Base-by-base conservation (phyloP, 2,888 invertebrate species). In the Agriopis marginaria region DNA sequence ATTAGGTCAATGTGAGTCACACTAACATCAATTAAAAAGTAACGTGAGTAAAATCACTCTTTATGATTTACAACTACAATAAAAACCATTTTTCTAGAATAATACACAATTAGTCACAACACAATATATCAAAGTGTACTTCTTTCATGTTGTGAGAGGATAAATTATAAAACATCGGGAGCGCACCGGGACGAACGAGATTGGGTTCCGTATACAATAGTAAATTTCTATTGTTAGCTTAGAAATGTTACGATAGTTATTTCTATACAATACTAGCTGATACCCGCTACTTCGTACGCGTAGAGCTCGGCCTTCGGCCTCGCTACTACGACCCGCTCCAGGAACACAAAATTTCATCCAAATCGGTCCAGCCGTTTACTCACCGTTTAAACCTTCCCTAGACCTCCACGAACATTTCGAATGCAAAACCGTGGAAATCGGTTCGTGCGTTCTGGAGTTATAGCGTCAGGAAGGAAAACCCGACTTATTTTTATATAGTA, bases 141-240 rank as follows among this genome's bases (percentile, higher is more conserved):
- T 70, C 75, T 76, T 76, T 76, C 70, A 76, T 76, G 75, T 75
- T 68, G 64, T 63, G 49, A 42, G 61, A 51, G 23, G 14, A 73
- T 73, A 71, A 74, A 74, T 74, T 66, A 73, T 54, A 61, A 32
- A 7, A 42, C 23, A 62, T 3, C 59, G 60, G 55, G 70, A 17
- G 73, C 23, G 65, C 53, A n/a, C 0, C 7, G 45, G 4, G 11
- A 47, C 0, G 7, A 32, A 0, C 0, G 8, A 7, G 10, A 5
- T 6, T 12, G 61, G 61, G 61, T 69, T 59, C 69, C 65, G 69
- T 17, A 61, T 44, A n/a, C 17, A 32, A 44, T 58, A 10, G 12
- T 56, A 54, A 5, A 45, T 32, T 14, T 47, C 7, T 9, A 10
- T 7, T 7, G 14, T 49, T 9, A 50, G 17, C 9, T 50, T 9